Percentiles rank a stretch among this genome's conserved stretches.
Evolutionary conservation across 2,797 vertebrate genomes (phyloP).

Genomic region (Macropus fuliginosus): DNA sequence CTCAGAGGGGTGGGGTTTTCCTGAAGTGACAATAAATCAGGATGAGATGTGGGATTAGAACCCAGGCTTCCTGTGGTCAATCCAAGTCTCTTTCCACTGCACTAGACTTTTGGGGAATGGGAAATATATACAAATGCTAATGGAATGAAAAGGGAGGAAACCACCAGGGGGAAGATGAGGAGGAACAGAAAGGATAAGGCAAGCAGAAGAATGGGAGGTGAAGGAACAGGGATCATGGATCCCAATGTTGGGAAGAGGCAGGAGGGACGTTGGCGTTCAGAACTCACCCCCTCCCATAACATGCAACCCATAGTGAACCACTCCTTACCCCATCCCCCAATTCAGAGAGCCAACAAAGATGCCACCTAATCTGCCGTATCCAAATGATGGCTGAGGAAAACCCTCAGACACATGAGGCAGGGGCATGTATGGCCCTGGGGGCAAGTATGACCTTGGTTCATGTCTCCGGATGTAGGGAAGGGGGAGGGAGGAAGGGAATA

Average conservation of each 20-base stretch:
- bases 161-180: not conserved
- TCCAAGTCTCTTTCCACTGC: not conserved
- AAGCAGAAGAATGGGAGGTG: not conserved
- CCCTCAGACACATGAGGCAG: not conserved
- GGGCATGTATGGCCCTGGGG: not conserved
- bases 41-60: not conserved
- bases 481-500: constrained; percentile 43
- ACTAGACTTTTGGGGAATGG: too few species aligned
- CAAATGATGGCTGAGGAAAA: too few species aligned
- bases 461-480: constrained; percentile 42
- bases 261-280: not conserved
- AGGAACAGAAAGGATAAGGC: fast-evolving
- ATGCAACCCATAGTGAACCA: not conserved
- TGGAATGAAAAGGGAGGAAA: not conserved
- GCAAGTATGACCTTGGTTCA: not conserved
- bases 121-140: not conserved
- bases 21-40: not conserved
- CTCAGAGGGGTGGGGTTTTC: not conserved
- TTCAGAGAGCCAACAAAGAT: not conserved
- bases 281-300: not conserved
- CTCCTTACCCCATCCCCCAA: not conserved
- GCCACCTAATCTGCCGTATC: not conserved
- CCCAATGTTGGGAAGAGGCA: not conserved
- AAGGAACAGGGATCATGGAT: not conserved
- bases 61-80: not conserved